Base-by-base conservation (phyloP, 2,888 invertebrate species). In the Ypsolopha sequella region DNA sequence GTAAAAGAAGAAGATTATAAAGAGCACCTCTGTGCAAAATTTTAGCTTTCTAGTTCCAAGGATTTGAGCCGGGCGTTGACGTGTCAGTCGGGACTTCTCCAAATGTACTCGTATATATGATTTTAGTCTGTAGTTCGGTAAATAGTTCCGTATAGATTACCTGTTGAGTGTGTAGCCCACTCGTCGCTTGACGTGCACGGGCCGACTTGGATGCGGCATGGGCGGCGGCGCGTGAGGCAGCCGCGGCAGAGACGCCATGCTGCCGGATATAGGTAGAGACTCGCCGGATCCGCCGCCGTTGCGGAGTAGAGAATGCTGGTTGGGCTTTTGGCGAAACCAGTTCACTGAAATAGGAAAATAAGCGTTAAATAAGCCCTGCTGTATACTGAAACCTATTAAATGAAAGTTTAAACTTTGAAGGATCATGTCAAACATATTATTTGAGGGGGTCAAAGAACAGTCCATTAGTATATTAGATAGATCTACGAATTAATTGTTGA, bases 291-390 rank as follows among this genome's bases (percentile, higher is more conserved):
- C 86, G 62, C 88, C 76, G 56, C 80, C 80, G 72, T 89, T 76
- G 67, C 88, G 64, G 61, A 87, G 65, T 67, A 88, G 54, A 56
- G 86, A 73, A 44, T 71, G 72, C 57, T 88, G 65, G 11, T 85
- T 84, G 0, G 89, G 89, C 56, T 88, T 85, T 55, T 89, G 88
- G 1, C 89, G 89, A 65, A 90, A 90, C 90, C 90, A 90, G 62
- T 90, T 89, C 50, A 90, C 90, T 87, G 64, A 0, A 55, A 57
- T 24, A 3, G 24, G 24, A 4, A 24, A 24, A 24, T 24, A 24
- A 24, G 24, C 24, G 24, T 4, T 24, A n/a, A n/a, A n/a, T n/a
- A n/a, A n/a, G n/a, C n/a, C n/a, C n/a, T n/a, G n/a, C n/a, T n/a
- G n/a, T n/a, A n/a, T n/a, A n/a, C n/a, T n/a, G n/a, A n/a, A n/a